Base-by-base conservation (phyloP, 2,888 invertebrate species). In the Oscheius sp. region DNA sequence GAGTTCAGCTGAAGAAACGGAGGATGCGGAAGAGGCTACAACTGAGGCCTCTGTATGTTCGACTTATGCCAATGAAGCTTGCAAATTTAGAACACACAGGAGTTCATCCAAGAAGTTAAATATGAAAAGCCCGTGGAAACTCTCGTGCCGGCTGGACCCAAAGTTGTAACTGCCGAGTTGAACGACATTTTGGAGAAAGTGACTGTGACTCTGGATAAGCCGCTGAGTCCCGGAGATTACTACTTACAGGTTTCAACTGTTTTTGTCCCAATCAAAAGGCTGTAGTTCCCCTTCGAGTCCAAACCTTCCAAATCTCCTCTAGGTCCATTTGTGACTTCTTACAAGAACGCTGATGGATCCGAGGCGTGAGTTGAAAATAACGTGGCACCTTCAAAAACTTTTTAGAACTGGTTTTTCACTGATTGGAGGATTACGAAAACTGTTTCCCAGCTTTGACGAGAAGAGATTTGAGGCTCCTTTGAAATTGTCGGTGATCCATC, bases 241-340 rank as follows among this genome's bases (percentile, higher is more conserved):
- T 42, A 42, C 32, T 55, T 70, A n/a, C 55, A 68, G 37, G 68
- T 55, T 21, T 9, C 21, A 13, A 21, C 21, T 55, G 9, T 9
- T 9, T n/a, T n/a, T 2, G 32, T 55, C 9, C 21, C 21, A 21
- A 55, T 2, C 32, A 47, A 3, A 9, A 50, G 1, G 1, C 37
- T 84, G 50, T n/a, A 83, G 79, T 75, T 85, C 35, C 77, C 76
- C 1, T 85, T 82, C 77, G 59, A 76, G 42, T 84, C 86, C 21
- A 76, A 77, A 9, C 81, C 85, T 9, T 62, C 53, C 13, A 32
- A 32, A 7, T 47, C 60, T 13, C 79, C 86, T n/a, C 75, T 76
- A 35, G 86, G 86, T 10, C 75, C 86, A 2, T 86, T 82, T 72
- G 47, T 79, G n/a, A 78, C 83, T 21, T 59, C 70, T 33, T 86